Evolutionary conservation across 2,888 invertebrate genomes (phyloP), one percentile per base, ranked within the genome.

Genomic region (Cantharis lateralis): DNA sequence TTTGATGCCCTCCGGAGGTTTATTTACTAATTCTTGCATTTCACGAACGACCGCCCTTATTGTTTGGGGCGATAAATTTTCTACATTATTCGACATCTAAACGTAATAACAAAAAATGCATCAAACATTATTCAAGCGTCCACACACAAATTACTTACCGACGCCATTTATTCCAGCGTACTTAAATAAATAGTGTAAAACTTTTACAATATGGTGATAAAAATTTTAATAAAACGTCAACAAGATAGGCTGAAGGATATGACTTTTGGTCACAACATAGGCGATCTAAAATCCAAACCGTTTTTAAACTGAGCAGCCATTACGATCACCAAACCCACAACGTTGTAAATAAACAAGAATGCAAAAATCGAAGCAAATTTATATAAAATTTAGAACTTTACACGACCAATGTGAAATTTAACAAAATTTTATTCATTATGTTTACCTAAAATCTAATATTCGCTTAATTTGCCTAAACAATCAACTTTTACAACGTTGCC

Each of bases 21-120:
- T 92, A 81, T 92, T 92, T 77, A 93, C 92, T 85, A 98, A 90
- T 82, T 94, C 94, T 84, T 94, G 94, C 91, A 98, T 92, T 90
- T 98, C 98, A 86, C 95, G 95, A 82, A 94, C 93, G 81, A 98
- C 95, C 85, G 95, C 93, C 80, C 96, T 90, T 77, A 97, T 94
- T 80, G 95, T 95, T 91, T 98, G 97, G 80, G 98, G 98, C 79
- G 97, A 96, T 84, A 98, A 91, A 90, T 98, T 98, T 91, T 98
- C 98, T 83, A 96, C 95, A 90, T 96, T 96, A 83, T 87, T 88
- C 72, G 96, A 96, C 91, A 95, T 94, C 93, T 93, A 86, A 81
- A 89, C 87, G 70, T 73, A 10, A 16, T 26, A 71, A 70, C 62
- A 70, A 18, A 74, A 18, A 62, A 68, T 63, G 18, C 15, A 61